Percentiles rank a stretch among this genome's conserved stretches.
Evolutionary conservation across 2,113 vertebrate genomes (phyloP).

Genomic region (Gymnarchus niloticus): DNA sequence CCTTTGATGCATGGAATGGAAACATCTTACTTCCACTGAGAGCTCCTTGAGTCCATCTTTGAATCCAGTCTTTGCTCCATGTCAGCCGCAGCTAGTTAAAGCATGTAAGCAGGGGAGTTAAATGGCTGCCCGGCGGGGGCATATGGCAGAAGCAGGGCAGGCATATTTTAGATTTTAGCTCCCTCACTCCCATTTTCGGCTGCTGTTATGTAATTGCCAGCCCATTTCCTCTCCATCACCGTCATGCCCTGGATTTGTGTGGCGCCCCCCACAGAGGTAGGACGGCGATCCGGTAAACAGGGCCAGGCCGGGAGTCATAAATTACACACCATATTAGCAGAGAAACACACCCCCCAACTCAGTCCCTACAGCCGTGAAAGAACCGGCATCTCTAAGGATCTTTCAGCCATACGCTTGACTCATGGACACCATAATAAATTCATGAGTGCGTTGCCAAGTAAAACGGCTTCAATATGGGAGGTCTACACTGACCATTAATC

Average conservation of each 20-base stretch:
- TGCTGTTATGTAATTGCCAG: constrained; percentile 87
- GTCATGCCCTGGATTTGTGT: constrained; percentile 77
- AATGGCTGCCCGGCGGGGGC: constrained; percentile 72
- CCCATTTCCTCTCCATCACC: constrained; percentile 86
- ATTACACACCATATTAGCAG: constrained; percentile 77
- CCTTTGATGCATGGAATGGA: neutral
- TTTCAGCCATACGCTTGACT: constrained; percentile 80
- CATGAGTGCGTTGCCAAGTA: constrained; percentile 87
- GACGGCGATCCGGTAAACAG: constrained; percentile 60
- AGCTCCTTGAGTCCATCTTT: neutral
- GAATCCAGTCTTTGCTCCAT: neutral
- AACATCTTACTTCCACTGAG: neutral
- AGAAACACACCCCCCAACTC: constrained; percentile 64
- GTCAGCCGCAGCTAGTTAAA: constrained; percentile 74
- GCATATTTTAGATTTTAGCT: constrained; percentile 70
- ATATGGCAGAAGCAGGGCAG: constrained; percentile 55
- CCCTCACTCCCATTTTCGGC: constrained; percentile 72
- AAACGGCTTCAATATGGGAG: constrained; percentile 92
- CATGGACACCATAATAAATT: constrained; percentile 96
- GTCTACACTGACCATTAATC: constrained; percentile 88
- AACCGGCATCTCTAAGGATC: constrained; percentile 93
- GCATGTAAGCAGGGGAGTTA: constrained; percentile 69
- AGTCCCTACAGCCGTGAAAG: constrained; percentile 56
- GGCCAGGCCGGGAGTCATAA: constrained; percentile 70
- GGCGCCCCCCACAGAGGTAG: constrained; percentile 29